phyloP scores from a whole-genome alignment of 2,888 invertebrate species.

The Metallyticus violacea region DNA sequence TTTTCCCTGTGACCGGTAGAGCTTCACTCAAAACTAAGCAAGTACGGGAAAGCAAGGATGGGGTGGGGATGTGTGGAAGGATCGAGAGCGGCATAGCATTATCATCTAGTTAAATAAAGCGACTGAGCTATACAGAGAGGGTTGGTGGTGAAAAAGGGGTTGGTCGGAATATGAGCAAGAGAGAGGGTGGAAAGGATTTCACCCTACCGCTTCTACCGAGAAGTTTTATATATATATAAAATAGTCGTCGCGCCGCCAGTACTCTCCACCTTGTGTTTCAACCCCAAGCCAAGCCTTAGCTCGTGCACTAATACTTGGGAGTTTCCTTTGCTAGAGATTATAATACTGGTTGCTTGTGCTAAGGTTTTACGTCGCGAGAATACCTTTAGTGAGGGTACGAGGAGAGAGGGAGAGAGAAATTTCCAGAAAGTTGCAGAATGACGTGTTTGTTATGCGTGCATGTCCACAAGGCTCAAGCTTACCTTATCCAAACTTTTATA shows the following conservation, averaged over 20 bases:
- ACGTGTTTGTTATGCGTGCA: background rate
- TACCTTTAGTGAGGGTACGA: background rate
- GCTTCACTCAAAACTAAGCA: conserved; percentile 18
- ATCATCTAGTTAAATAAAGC: conserved; percentile 27
- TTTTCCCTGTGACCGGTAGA: conserved; percentile 19
- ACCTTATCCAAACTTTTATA: background rate
- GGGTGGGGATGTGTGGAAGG: background rate
- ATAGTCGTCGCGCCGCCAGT: background rate
- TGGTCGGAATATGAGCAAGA: background rate
- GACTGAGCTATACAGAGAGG: conserved; percentile 15
- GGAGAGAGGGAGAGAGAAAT: too few relatives aligned
- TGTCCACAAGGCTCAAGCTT: background rate
- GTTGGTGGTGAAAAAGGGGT: background rate
- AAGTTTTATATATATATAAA: conserved; percentile 20
- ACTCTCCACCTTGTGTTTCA: background rate
- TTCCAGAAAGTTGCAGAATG: background rate
- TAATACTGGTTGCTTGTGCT: background rate
- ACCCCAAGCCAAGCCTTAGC: background rate
- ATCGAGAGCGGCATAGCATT: conserved; percentile 23
- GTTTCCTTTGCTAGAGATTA: conserved; percentile 5
- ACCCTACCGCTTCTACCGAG: conserved; percentile 4
- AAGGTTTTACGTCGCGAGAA: background rate
- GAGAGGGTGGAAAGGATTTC: background rate
- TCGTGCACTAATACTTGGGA: background rate
- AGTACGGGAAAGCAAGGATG: background rate